Base-by-base conservation (phyloP, 2,888 invertebrate genomes). In the Spisula subtruncata region DNA sequence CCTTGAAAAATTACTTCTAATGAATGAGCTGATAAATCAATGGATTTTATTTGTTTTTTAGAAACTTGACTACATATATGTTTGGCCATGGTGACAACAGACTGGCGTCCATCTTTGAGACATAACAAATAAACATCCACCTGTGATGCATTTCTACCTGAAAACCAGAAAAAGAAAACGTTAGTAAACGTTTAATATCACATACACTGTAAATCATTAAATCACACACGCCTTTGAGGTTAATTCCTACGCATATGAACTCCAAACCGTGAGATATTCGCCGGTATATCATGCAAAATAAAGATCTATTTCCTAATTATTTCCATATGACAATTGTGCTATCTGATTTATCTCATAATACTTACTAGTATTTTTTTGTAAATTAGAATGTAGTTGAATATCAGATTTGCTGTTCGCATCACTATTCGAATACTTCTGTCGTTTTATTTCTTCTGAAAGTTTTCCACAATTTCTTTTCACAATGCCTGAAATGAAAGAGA, bases 1-100 rank as follows among this genome's bases (percentile, higher is more conserved):
- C 96, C 95, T 93, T 95, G 94, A 88, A 95, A 92, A 89, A 95
- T 83, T 32, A 85, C 81, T 71, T 95, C 95, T 86, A 95, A 91
- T 90, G 84, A 90, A 51, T 90, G 90, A n/a, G 95, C 94, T 46
- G 91, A 89, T 81, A 96, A 95, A 89, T 95, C 95, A 18, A 93
- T 90, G 46, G 92, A 48, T 60, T 92, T 93, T 60, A 92, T 89
- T 85, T 94, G 91, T 66, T 93, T 93, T 29, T 80, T 80, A 25
- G 88, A 48, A 41, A 96, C 95, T 71, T 93, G 90, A 35, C 89
- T 86, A 92, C 94, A 93, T 80, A 95, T 88, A 85, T 92, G 84
- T 60, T 91, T 93, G 18, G 95, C 93, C 83, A 93, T 90, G 5
- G 94, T 85, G 8, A 95, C 95, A 48, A 96, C 85, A 56, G 92